Evolutionary conservation across 2,888 invertebrate genomes (phyloP).

Genomic region (Entomobrya proxima): DNA sequence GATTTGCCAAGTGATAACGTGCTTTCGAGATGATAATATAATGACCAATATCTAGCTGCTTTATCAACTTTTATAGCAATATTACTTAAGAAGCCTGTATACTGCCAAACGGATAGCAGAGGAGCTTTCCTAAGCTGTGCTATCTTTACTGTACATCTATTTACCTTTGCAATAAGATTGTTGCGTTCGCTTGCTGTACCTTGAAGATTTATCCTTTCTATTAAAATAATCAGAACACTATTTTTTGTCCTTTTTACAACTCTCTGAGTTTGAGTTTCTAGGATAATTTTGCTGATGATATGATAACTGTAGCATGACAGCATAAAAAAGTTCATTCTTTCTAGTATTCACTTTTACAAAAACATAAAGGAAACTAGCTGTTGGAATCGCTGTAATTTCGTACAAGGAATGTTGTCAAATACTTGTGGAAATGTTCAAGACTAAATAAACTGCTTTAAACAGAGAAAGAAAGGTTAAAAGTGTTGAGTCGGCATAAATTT

Average conservation of each 20-base stretch:
- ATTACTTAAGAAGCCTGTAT: neutral
- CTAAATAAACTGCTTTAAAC: conserved; percentile 13
- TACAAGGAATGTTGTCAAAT: conserved; percentile 7
- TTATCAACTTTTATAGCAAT: conserved; percentile 38
- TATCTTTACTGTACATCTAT: neutral
- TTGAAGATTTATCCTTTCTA: conserved; percentile 64
- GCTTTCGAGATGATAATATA: conserved; percentile 19
- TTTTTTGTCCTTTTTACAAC: conserved; percentile 17
- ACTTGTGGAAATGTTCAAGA: conserved; percentile 27
- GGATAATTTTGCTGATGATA: conserved; percentile 49
- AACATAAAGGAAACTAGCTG: neutral
- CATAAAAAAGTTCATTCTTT: neutral
- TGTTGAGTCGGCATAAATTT: conserved; percentile 13
- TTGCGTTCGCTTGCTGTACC: neutral
- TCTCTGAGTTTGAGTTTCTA: conserved; percentile 3
- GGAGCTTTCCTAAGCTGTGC: neutral
- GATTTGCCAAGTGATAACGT: conserved; percentile 24
- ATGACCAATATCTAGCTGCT: conserved; percentile 45
- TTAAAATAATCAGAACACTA: conserved; percentile 66
- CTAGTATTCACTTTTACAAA: neutral
- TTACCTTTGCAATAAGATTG: neutral
- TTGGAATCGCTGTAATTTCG: neutral
- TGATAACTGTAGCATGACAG: neutral
- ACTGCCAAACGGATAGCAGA: neutral
- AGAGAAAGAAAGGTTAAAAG: neutral